A percentile compares a stretch with the other conserved stretches of the same genome.
These are phyloP conservation scores for Sceloporus tristichus DNA, from an alignment of 2,113 vertebrate species.

Conservation along the genomic window DNA sequence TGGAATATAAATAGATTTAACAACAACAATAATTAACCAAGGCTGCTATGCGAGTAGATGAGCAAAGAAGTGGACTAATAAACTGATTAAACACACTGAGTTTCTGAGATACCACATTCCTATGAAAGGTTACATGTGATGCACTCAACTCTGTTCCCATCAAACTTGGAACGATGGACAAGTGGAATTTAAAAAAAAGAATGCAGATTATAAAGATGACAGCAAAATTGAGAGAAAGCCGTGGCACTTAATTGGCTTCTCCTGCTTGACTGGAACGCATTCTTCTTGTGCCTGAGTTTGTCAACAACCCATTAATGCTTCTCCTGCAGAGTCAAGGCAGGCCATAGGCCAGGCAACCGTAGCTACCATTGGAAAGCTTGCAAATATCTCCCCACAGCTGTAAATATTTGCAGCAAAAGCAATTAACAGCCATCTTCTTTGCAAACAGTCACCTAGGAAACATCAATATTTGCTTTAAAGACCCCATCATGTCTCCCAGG, in stretches of 20 bases:
- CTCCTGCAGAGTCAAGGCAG: constrained; percentile 42
- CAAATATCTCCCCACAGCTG: constrained; percentile 71
- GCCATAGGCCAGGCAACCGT: constrained; percentile 64
- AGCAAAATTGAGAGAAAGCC: constrained; percentile 35
- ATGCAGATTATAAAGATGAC: not conserved
- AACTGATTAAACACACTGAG: not conserved
- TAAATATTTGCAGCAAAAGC: constrained; percentile 75
- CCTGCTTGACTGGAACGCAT: constrained; percentile 61
- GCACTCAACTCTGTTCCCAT: not conserved
- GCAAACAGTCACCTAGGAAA: constrained; percentile 68
- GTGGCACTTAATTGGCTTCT: constrained; percentile 56
- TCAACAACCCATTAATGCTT: constrained; percentile 45
- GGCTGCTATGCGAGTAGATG: too few relatives aligned
- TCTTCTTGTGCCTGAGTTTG: constrained; percentile 46
- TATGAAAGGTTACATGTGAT: not conserved
- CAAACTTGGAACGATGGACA: too few relatives aligned
- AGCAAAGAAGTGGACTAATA: too few relatives aligned
- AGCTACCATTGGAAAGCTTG: constrained; percentile 54
- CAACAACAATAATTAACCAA: too few relatives aligned
- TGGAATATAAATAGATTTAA: too few relatives aligned
- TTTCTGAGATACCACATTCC: not conserved
- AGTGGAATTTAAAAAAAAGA: not conserved
- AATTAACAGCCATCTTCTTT: constrained; percentile 65
- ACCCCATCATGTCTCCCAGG: constrained; percentile 58
- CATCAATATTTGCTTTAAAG: constrained; percentile 56